Evolutionary conservation across 2,888 invertebrate species (phyloP), one percentile per base, ranked within the genome.

Genomic region (Apotomis betuletana): DNA sequence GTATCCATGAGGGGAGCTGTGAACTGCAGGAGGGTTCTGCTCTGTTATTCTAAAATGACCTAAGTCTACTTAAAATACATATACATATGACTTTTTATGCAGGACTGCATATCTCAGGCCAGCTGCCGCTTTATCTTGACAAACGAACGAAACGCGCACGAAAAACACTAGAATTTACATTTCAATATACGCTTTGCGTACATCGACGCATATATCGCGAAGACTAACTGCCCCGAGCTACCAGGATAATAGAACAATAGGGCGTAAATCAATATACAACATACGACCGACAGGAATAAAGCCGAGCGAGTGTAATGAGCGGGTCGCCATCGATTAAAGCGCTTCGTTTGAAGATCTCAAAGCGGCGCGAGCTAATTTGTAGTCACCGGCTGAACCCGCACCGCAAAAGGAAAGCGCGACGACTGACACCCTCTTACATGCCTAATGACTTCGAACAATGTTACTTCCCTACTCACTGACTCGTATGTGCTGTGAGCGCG

Each of bases 251-350:
- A 84, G 80, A 81, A 90, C 89, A 91, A 90, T 90, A 80, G 87
- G 77, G 80, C 83, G 85, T 88, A 89, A 91, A 91, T 90, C 90
- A 90, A 90, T 90, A 88, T 85, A 83, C 79, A 81, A 81, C 76
- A 79, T 79, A 79, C 80, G 61, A 41, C 12, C n/a, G 60, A 61
- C 13, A 76, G 80, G 83, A 86, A 89, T 87, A 90, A 89, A 83
- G 84, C 68, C 70, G 69, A 75, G 74, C 70, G 77, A 79, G 77
- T 80, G 82, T 85, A 85, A 85, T 85, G 84, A 85, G 83, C 78
- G 80, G 77, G 76, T 77, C 81, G 81, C 79, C 78, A 83, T 83
- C 85, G 85, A 85, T 87, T 87, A 85, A 86, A 86, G 86, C 81
- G 83, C 84, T 81, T 80, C 82, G 81, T 87, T 86, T 81, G 80